phyloP scores from a whole-genome alignment of 2,113 vertebrate genomes.

The Strix aluco region DNA sequence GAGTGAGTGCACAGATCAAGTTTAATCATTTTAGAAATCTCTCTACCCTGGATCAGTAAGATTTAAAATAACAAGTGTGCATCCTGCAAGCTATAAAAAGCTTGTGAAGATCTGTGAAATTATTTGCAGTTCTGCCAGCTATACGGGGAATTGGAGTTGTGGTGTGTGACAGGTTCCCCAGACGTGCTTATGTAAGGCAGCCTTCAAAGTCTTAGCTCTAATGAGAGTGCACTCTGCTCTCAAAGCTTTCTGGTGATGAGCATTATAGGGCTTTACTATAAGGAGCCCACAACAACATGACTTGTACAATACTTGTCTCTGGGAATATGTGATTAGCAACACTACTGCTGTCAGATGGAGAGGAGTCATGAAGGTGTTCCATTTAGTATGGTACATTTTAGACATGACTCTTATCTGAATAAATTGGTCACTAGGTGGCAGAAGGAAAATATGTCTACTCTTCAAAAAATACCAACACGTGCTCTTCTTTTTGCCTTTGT shows the following conservation, averaged over 20 bases:
- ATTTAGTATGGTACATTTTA: background rate
- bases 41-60: background rate
- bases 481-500: background rate
- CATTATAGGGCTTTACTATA: slow-evolving; percentile 12
- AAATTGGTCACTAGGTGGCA: slow-evolving; percentile 68
- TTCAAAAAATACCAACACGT: background rate
- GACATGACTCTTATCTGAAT: background rate
- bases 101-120: slow-evolving; percentile 2
- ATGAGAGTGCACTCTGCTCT: slow-evolving; percentile 37
- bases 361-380: background rate
- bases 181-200: background rate
- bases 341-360: background rate
- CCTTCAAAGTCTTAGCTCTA: slow-evolving; percentile 18
- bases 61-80: slow-evolving; percentile 11
- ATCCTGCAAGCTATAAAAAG: slow-evolving; percentile 11
- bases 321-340: slow-evolving; percentile 9
- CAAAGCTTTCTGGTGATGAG: background rate
- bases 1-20: background rate
- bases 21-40: background rate
- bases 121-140: background rate
- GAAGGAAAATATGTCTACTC: slow-evolving; percentile 52
- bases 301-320: background rate
- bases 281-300: background rate
- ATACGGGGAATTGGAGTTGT: background rate
- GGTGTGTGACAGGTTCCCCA: slow-evolving; percentile 21